Percentiles rank a stretch among this genome's conserved stretches.
phyloP scores from a whole-genome alignment of 2,797 vertebrate species.

The Ibycter americanus region DNA sequence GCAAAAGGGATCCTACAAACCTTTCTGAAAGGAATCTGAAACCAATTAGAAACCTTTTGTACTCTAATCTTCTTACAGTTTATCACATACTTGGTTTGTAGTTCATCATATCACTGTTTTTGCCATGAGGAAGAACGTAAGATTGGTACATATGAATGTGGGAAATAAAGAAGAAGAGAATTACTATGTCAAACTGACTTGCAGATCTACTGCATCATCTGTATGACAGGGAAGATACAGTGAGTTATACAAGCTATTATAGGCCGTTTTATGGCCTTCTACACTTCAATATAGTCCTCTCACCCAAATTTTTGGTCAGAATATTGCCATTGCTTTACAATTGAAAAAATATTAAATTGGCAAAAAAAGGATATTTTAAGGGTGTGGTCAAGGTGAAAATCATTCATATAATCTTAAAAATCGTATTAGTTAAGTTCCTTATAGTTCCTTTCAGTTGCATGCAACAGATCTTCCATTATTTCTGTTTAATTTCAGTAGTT shows the following conservation, averaged over 20 bases:
- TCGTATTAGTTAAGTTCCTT: neutral
- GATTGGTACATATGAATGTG: rapidly evolving
- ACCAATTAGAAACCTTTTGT: neutral
- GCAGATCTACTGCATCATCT: neutral
- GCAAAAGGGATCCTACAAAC: neutral
- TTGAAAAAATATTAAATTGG: neutral
- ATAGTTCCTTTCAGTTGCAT: neutral
- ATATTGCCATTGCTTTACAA: neutral
- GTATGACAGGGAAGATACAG: neutral
- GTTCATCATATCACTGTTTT: neutral
- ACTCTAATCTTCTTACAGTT: neutral
- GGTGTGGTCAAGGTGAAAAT: neutral
- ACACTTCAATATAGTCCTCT: neutral
- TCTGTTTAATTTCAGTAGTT: neutral
- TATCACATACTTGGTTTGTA: neutral
- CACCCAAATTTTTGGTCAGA: neutral
- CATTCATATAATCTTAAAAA: neutral
- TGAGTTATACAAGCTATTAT: neutral
- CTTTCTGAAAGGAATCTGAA: neutral
- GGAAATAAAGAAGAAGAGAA: neutral
- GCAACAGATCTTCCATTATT: neutral
- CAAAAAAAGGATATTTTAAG: neutral
- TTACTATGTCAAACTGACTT: neutral
- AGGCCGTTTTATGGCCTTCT: neutral
- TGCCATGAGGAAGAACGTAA: neutral